phyloP scores from a whole-genome alignment of 1,140 invertebrate genomes.

The Calephelis virginiensis region DNA sequence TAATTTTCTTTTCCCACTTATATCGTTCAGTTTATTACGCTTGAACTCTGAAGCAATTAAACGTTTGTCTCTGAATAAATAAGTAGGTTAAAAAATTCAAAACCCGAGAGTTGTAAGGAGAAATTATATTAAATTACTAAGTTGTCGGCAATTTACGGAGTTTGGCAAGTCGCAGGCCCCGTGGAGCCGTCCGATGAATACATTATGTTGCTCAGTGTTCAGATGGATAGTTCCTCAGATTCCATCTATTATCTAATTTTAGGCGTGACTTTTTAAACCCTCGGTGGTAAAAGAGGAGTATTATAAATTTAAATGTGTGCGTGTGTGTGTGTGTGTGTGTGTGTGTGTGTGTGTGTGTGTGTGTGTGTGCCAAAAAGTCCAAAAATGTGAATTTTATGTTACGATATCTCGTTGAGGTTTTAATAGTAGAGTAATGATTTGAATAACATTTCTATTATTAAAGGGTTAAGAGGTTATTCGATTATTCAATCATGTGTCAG shows the following conservation, averaged over 20 bases:
- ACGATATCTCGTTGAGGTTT: too few species aligned
- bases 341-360: too few species aligned
- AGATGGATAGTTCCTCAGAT: slow-evolving; percentile 29
- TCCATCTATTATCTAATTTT: slow-evolving; percentile 30
- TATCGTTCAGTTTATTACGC: slow-evolving; percentile 2
- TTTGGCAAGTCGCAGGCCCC: slow-evolving; percentile 23
- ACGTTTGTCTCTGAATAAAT: slow-evolving; percentile 20
- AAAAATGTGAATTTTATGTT: too few species aligned
- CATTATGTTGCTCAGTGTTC: slow-evolving; percentile 37
- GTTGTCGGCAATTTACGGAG: slow-evolving; percentile 27
- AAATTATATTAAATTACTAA: slow-evolving; percentile 26
- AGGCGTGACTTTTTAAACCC: not conserved
- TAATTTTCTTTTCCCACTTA: slow-evolving; percentile 3
- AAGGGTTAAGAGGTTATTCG: too few species aligned
- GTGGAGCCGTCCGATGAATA: slow-evolving; percentile 38
- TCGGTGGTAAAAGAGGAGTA: too few species aligned
- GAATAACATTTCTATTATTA: too few species aligned
- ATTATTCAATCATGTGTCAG: too few species aligned
- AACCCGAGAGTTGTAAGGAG: slow-evolving; percentile 22
- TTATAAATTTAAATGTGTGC: too few species aligned
- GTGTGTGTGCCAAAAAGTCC: too few species aligned
- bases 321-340: too few species aligned
- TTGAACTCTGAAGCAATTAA: slow-evolving; percentile 16
- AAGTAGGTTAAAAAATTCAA: slow-evolving; percentile 23
- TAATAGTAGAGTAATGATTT: too few species aligned